phyloP scores from a whole-genome alignment of 92 coral and sea anemone species.

The Umimayanthus kanabou region DNA sequence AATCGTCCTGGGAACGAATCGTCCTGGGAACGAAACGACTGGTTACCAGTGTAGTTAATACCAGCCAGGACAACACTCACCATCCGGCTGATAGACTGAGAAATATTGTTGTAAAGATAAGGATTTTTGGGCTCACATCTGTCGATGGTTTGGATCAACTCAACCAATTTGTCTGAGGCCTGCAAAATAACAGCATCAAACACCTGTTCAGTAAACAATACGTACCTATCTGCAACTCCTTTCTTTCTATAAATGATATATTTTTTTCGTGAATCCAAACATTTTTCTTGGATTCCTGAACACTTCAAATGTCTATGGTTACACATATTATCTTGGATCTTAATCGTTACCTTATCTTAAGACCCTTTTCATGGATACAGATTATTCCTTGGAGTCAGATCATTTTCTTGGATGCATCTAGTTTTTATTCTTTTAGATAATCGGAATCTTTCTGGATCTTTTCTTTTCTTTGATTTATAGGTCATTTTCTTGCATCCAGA shows the following conservation, averaged over 20 bases:
- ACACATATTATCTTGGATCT: too few relatives aligned
- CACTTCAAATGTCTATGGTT: too few relatives aligned
- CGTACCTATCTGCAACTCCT: background rate
- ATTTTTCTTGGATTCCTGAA: background rate
- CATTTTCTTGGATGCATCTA: background rate
- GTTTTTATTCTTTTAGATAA: too few relatives aligned
- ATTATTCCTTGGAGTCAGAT: background rate
- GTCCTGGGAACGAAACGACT: too few relatives aligned
- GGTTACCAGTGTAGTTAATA: too few relatives aligned
- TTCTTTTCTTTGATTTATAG: too few relatives aligned
- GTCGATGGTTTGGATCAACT: conserved; percentile 87
- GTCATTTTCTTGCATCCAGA: too few relatives aligned
- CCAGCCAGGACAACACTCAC: conserved; percentile 50
- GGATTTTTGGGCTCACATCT: conserved; percentile 96
- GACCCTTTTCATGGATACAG: background rate
- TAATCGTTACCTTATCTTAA: background rate
- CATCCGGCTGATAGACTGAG: conserved; percentile 89
- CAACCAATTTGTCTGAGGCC: conserved; percentile 93
- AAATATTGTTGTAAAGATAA: conserved; percentile 75
- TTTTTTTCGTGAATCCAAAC: background rate
- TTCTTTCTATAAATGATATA: background rate
- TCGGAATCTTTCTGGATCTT: too few relatives aligned
- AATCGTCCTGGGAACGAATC: too few relatives aligned
- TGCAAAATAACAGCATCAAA: background rate
- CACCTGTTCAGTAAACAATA: background rate